Base-by-base conservation (phyloP, 2,113 vertebrate species). In the Hylia prasina region DNA sequence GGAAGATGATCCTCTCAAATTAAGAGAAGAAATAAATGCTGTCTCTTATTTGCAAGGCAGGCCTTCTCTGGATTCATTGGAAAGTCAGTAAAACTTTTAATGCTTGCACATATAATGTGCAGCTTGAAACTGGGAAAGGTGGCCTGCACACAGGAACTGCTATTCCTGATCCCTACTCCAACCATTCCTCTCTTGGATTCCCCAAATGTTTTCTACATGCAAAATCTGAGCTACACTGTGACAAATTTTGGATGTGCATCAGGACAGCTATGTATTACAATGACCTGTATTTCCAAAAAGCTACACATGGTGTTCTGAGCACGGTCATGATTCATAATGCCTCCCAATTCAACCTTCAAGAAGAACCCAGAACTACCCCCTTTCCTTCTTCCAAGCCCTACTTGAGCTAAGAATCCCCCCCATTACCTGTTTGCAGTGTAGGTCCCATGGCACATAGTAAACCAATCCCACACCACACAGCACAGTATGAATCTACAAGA, bases 1-100 rank as follows among this genome's bases (percentile, higher is more conserved):
- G 69, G 86, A 95, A 88, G 93, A 90, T 28, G 40, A 78, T 66
- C 58, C 65, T 87, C 23, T 78, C 76, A 87, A 81, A 94, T 68
- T 61, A 78, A 45, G 80, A 58, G 47, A 64, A 80, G 58, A 94
- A 95, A 88, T 65, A 90, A 93, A 63, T 0, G 7, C 58, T 37
- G 6, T 39, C 58, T 93, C 89, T 87, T 66, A 30, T 65, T 75
- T 88, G 60, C 27, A 63, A 86, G 53, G 68, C 28, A 57, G 47
- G 60, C 10, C 0, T 50, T 57, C 65, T 63, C 48, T 40, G 54
- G 44, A 73, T 86, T 95, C 39, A 77, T 11, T 44, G 75, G 47
- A 44, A 96, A 96, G 47, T 83, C 79, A 73, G 63, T 86, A 81
- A 51, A 96, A 95, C 71, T 94, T 93, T 30, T 22, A 68, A 86